Conservation (phyloP, 53 echinoderm and acorn worm genomes). For the Temnopleurus reevesii region DNA sequence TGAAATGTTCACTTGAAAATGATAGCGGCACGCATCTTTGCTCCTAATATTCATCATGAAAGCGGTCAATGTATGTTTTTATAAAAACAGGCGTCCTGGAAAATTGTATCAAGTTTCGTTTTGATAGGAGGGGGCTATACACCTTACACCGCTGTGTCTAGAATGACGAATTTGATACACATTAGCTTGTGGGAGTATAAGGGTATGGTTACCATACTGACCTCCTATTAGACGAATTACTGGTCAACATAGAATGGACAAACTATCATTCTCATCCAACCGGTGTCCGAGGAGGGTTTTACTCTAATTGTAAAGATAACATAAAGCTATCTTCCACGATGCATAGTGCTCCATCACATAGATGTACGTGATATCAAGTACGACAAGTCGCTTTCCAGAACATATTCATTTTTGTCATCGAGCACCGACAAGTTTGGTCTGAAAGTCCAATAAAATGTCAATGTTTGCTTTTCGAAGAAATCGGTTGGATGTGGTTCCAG, state of each 20-base stretch:
- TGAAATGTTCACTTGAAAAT: too few relatives aligned
- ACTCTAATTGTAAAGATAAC: background rate
- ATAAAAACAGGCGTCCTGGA: background rate
- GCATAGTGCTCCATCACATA: background rate
- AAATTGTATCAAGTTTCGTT: background rate
- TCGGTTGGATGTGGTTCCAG: too few relatives aligned
- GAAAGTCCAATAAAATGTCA: background rate
- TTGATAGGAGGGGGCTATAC: background rate
- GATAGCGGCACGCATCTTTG: background rate
- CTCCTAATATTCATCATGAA: background rate
- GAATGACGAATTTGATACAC: background rate
- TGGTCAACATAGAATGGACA: background rate
- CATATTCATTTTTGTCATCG: background rate
- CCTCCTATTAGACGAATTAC: background rate
- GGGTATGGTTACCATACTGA: background rate
- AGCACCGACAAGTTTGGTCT: background rate
- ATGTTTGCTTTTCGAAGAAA: too few relatives aligned
- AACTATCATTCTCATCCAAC: background rate
- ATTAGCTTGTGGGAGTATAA: background rate
- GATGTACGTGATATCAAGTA: background rate
- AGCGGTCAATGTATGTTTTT: conserved; percentile 8
- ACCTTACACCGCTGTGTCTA: background rate
- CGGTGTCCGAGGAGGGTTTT: background rate
- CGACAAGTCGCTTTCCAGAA: background rate
- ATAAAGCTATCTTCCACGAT: background rate